Percentiles rank a stretch among this genome's conserved stretches.
phyloP scores from a whole-genome alignment of 2,797 vertebrate species.

The Ceryle rudis region DNA sequence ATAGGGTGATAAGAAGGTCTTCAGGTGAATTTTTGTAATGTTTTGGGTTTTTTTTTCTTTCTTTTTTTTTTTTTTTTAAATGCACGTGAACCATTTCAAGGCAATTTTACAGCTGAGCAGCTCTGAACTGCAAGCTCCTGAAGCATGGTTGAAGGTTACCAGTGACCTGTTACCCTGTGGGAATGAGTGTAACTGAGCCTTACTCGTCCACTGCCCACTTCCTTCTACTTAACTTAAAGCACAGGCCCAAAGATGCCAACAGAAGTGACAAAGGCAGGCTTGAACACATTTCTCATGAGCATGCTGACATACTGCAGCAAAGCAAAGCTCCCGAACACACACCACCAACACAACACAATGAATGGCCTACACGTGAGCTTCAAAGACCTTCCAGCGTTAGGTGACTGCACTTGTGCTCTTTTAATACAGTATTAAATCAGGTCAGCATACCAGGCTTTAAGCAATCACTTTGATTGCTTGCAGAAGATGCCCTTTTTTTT shows the following conservation, averaged over 20 bases:
- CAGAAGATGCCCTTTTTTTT: not conserved
- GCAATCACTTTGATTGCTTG: not conserved
- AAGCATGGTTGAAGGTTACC: not conserved
- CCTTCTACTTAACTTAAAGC: not conserved
- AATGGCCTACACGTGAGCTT: not conserved
- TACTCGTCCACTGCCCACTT: fast-evolving
- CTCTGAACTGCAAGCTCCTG: not conserved
- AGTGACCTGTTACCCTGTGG: not conserved
- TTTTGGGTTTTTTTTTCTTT: not conserved
- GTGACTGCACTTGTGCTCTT: not conserved
- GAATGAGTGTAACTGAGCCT: not conserved
- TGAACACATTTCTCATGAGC: not conserved
- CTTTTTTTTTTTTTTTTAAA: not conserved
- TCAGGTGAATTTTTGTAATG: not conserved
- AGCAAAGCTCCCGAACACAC: not conserved
- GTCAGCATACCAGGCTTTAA: not conserved
- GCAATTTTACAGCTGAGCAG: not conserved
- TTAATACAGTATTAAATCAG: not conserved
- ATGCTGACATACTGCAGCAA: not conserved
- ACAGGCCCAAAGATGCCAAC: not conserved
- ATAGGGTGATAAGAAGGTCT: not conserved
- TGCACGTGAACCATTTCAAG: not conserved
- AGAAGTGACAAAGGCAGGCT: not conserved
- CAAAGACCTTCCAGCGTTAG: not conserved
- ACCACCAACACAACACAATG: not conserved